Conservation (phyloP, 2,888 invertebrate species). For the Phlogophora meticulosa region DNA sequence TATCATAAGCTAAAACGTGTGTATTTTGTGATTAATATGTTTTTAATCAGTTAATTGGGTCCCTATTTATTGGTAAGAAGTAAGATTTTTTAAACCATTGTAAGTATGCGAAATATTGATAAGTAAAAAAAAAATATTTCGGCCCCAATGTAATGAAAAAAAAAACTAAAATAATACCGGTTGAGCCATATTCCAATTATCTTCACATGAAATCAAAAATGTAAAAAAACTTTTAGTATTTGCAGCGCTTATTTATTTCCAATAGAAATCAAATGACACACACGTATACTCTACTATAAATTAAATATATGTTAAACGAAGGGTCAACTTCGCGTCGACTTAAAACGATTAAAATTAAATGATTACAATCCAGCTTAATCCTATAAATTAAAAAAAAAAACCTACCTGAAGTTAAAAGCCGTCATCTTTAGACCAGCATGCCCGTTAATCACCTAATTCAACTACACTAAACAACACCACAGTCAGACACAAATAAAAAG, state of each 20-base stretch:
- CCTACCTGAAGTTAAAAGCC: slow-evolving; percentile 84
- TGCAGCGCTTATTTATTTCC: not conserved
- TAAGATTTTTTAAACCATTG: no score
- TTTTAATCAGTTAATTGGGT: no score
- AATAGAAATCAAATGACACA: not conserved
- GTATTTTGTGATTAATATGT: no score
- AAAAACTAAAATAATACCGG: no score
- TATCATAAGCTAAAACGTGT: no score
- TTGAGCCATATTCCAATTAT: no score
- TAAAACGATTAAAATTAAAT: no score
- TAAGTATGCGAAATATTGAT: no score
- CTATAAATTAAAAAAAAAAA: slow-evolving; percentile 18
- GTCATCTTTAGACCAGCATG: slow-evolving; percentile 85
- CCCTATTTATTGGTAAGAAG: no score
- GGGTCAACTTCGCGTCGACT: not conserved
- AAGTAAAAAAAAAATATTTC: no score
- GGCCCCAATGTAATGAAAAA: no score
- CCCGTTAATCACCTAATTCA: slow-evolving; percentile 73
- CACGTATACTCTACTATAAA: not conserved
- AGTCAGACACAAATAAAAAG: slow-evolving; percentile 73
- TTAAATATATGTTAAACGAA: no score
- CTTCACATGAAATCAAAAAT: not conserved
- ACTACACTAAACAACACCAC: slow-evolving; percentile 78
- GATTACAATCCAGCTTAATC: slow-evolving; percentile 6
- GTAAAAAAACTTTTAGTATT: not conserved